Conservation (phyloP, 2,888 invertebrate genomes). For the Lepidochitona cinerea region DNA sequence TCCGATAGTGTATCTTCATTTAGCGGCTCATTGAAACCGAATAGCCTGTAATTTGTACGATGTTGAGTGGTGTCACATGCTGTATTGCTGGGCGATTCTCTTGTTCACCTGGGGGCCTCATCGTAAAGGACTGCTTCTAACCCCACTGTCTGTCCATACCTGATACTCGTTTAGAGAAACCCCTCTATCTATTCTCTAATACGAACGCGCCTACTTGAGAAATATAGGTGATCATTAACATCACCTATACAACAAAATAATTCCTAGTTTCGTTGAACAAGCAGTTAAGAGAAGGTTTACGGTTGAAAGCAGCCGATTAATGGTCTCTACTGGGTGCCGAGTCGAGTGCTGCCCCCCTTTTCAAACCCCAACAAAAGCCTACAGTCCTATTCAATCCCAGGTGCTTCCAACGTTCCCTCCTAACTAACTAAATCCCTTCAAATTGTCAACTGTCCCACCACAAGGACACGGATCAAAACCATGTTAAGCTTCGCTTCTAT, state of each 20-base stretch:
- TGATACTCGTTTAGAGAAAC: neutral
- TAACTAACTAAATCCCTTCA: too few species aligned
- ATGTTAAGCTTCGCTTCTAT: neutral
- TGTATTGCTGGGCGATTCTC: too few species aligned
- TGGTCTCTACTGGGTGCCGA: neutral
- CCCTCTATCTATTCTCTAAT: neutral
- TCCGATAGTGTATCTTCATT: too few species aligned
- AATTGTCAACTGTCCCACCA: too few species aligned
- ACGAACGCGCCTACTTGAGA: neutral
- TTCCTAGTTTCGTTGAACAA: neutral
- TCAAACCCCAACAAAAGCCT: neutral
- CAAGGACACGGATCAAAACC: neutral
- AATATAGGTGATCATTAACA: neutral
- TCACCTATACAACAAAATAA: neutral
- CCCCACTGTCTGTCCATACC: neutral
- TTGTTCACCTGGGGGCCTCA: too few species aligned
- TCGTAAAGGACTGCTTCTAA: too few species aligned
- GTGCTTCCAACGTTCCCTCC: neutral
- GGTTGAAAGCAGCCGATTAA: neutral
- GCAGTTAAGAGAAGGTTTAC: neutral
- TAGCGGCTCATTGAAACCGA: too few species aligned
- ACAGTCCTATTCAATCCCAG: neutral
- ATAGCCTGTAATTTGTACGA: too few species aligned
- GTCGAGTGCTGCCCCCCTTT: neutral
- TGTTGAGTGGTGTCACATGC: too few species aligned